phyloP scores from a whole-genome alignment of 2,113 vertebrate species.

The Chlamydotis undulata region DNA sequence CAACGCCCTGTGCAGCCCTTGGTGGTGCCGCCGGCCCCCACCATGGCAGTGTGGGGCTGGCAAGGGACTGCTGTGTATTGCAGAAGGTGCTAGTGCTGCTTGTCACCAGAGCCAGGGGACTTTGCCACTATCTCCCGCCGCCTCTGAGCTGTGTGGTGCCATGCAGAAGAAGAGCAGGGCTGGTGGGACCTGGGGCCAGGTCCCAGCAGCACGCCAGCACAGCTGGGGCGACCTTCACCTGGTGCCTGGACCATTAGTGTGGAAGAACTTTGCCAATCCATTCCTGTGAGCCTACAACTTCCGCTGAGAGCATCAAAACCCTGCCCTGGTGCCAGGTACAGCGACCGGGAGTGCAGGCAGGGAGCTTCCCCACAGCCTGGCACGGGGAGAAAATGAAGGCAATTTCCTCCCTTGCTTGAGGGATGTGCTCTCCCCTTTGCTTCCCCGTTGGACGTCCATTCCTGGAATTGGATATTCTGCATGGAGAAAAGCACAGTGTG shows the following conservation, averaged over 20 bases:
- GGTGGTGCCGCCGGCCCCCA: rapidly evolving
- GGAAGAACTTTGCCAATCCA: not conserved
- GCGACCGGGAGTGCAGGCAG: rapidly evolving
- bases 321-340: not conserved
- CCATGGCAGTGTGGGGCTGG: rapidly evolving
- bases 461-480: not conserved
- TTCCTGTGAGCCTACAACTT: not conserved
- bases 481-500: not conserved
- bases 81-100: not conserved
- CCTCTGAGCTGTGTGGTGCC: rapidly evolving
- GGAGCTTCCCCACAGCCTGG: not conserved
- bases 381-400: not conserved
- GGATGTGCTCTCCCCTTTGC: not conserved
- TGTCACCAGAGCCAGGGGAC: rapidly evolving
- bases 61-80: rapidly evolving
- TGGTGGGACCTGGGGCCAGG: not conserved
- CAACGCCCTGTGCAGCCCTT: not conserved
- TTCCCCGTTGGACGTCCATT: not conserved
- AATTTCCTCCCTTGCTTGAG: not conserved
- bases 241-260: rapidly evolving
- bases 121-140: rapidly evolving
- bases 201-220: not conserved
- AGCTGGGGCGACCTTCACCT: rapidly evolving
- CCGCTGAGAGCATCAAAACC: not conserved
- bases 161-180: not conserved